These are phyloP conservation scores for Ectropis crepuscularia DNA, from an alignment of 2,888 invertebrate genomes.

Conservation along the genomic window DNA sequence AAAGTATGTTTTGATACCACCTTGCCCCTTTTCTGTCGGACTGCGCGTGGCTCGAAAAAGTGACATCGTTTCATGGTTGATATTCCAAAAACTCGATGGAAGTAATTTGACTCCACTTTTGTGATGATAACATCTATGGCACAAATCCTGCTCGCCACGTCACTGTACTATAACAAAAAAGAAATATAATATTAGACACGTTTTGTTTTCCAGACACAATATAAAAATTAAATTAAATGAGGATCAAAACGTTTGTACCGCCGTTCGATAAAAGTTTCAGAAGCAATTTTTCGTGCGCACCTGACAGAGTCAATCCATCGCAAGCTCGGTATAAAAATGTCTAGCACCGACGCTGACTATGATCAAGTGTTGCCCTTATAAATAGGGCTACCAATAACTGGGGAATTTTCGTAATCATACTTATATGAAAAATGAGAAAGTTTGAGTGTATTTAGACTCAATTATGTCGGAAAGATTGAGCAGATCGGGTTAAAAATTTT, in stretches of 20 bases:
- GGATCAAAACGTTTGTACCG: slow-evolving; percentile 16
- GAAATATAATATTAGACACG: background rate
- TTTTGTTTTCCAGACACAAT: background rate
- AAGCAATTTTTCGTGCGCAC: slow-evolving; percentile 70
- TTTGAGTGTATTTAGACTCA: too few species aligned
- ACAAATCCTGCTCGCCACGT: too few species aligned
- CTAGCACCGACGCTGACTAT: slow-evolving; percentile 66
- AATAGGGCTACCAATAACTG: slow-evolving; percentile 27
- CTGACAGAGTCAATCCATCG: slow-evolving; percentile 70
- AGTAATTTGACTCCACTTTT: too few species aligned
- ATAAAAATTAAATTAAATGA: background rate
- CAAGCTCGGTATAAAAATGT: slow-evolving; percentile 69
- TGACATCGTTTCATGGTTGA: too few species aligned
- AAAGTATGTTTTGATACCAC: too few species aligned
- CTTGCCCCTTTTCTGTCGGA: too few species aligned
- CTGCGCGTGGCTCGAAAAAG: too few species aligned
- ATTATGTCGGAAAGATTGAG: too few species aligned
- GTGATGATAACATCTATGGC: too few species aligned
- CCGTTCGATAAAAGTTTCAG: slow-evolving; percentile 40
- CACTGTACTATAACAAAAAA: background rate
- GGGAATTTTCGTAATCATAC: slow-evolving; percentile 20
- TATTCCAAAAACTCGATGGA: too few species aligned
- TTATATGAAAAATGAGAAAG: background rate
- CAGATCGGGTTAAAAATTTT: too few species aligned
- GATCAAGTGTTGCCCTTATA: slow-evolving; percentile 63